Conservation (phyloP, 2,888 invertebrate species). For the Agrochola circellaris region DNA sequence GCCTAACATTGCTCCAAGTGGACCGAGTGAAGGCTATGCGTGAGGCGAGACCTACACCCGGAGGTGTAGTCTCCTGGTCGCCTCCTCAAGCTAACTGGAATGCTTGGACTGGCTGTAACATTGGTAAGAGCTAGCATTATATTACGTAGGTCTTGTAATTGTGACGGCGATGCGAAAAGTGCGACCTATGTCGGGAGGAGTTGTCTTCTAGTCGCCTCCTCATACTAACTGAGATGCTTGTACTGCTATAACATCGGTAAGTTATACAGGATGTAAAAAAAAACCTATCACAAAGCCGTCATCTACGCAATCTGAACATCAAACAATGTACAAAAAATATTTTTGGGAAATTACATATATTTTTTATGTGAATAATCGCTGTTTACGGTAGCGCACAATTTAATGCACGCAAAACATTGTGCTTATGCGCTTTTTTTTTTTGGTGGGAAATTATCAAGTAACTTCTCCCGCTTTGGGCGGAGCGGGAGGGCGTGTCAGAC, state of each 20-base stretch:
- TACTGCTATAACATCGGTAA: slow-evolving; percentile 97
- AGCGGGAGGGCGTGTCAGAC: no score
- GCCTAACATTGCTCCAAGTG: slow-evolving; percentile 80
- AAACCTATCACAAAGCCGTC: neutral
- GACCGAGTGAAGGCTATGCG: slow-evolving; percentile 91
- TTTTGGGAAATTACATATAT: neutral
- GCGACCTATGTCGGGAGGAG: slow-evolving; percentile 92
- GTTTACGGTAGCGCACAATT: no score
- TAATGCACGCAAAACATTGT: no score
- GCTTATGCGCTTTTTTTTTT: no score
- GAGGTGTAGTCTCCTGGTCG: slow-evolving; percentile 98
- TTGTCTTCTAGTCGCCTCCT: slow-evolving; percentile 99
- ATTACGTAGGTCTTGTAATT: no score
- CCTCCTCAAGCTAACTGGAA: slow-evolving; percentile 99
- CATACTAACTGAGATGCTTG: slow-evolving; percentile 99
- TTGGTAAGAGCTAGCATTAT: slow-evolving; percentile 87
- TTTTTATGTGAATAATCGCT: no score
- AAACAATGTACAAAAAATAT: neutral
- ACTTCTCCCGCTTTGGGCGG: no score
- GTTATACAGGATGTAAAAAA: slow-evolving; percentile 20
- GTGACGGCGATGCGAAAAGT: slow-evolving; percentile 89
- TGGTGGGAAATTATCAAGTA: no score
- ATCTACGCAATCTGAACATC: neutral
- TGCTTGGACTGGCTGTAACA: slow-evolving; percentile 98
- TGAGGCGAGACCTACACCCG: slow-evolving; percentile 91